Base-by-base conservation (phyloP, 2,888 invertebrate species). In the Patella caerulea region DNA sequence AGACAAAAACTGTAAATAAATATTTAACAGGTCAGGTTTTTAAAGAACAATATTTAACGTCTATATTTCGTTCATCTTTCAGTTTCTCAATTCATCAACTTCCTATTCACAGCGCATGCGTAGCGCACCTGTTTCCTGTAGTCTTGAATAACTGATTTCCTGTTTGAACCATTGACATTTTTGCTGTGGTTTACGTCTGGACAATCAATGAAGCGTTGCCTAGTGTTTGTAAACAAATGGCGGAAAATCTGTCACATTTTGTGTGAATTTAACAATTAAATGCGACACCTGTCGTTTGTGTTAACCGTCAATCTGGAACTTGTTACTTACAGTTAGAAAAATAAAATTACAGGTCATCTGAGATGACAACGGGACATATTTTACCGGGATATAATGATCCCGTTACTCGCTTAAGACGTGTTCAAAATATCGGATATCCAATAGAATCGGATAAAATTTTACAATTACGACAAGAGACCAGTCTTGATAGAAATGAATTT, bases 341-440 rank as follows among this genome's bases (percentile, higher is more conserved):
- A 14, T 17, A 17, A 71, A 4, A 19, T 71, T 71, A 29, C 15
- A 19, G 17, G 15, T n/a, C 17, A 14, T 70, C 1, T 54, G 78
- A 53, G 70, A 89, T 90, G 89, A 84, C 89, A 5, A 88, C 89
- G 3, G 88, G 88, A 29, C 89, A 89, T 79, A 85, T 87, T 77
- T 79, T 87, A 78, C 89, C 90, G 2, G 89, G 89, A 7, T 90
- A 86, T 83, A 88, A 87, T 34, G 82, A 86, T 53, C 87, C 88
- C 17, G 86, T 89, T 19, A 82, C 87, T 52, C 80, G 82, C 56
- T 77, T 88, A 14, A 82, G 82, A 79, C 81, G 88, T 53, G 86
- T 84, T 0, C 81, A 84, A 55, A 83, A 87, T 24, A 86, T 87
- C 3, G 83, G 83, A 14, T 87, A 83, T 75, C 88, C 88, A 2